Conservation (phyloP, 64 coral and sea anemone species). For the Trachythela sp. region DNA sequence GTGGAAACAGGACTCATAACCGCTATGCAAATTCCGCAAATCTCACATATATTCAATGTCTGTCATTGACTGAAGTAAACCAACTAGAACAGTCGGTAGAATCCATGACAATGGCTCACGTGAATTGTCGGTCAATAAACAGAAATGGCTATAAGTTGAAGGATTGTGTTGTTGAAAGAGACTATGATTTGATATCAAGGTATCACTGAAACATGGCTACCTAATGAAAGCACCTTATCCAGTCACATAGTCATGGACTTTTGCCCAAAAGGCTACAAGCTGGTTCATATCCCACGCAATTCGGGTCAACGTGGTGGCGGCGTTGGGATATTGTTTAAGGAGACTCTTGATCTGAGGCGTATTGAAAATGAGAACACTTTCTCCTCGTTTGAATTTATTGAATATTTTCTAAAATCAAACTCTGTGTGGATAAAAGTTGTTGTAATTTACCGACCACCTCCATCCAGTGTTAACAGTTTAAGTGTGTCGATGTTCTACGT, state of each 20-base stretch:
- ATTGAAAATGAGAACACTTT: not conserved
- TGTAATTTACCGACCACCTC: not conserved
- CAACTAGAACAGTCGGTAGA: no score
- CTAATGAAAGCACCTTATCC: not conserved
- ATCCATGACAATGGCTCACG: no score
- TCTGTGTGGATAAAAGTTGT: not conserved
- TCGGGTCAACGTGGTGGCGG: slow-evolving; percentile 17
- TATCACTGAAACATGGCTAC: slow-evolving; percentile 21
- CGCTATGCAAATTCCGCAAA: no score
- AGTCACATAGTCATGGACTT: slow-evolving; percentile 26
- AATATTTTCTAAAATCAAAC: not conserved
- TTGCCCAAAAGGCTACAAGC: not conserved
- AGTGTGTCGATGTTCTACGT: not conserved
- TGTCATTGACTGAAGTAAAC: no score
- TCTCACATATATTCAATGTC: no score
- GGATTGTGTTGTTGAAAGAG: no score
- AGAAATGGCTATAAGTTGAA: no score
- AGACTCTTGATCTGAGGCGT: not conserved
- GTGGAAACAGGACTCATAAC: no score
- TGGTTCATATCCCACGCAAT: not conserved
- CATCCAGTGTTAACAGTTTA: not conserved
- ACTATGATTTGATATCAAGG: slow-evolving; percentile 24
- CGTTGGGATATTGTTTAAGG: not conserved
- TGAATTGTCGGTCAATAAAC: no score
- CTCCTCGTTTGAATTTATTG: not conserved